These are phyloP conservation scores for Sarcophaga variegata DNA, from an alignment of 2,888 invertebrate species.

Conservation along the genomic window DNA sequence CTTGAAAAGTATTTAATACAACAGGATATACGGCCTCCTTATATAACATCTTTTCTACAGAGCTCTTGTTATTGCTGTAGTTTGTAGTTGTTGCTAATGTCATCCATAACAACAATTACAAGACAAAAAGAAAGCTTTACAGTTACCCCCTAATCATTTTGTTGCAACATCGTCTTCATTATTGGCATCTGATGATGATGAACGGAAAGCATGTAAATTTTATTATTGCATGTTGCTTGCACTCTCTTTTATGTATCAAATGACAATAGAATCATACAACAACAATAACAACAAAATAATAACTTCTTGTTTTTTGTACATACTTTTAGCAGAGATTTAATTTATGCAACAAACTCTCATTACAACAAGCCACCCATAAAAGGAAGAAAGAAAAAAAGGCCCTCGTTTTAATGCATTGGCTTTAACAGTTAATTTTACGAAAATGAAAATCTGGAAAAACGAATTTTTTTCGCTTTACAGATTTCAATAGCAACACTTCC, in stretches of 20 bases:
- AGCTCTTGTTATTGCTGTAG: no score
- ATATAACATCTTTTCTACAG: no score
- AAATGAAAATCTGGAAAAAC: neutral
- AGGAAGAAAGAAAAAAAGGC: neutral
- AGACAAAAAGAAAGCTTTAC: no score
- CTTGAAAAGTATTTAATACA: no score
- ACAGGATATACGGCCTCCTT: no score
- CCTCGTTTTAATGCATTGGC: conserved; percentile 9
- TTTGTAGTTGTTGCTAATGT: no score
- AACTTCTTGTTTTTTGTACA: neutral
- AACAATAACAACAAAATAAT: neutral
- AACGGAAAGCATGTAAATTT: conserved; percentile 25
- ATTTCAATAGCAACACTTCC: conserved; percentile 44
- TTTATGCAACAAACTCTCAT: conserved; percentile 28
- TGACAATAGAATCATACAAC: conserved; percentile 22
- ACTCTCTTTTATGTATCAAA: conserved; percentile 26
- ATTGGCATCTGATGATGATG: neutral
- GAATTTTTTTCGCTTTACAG: neutral
- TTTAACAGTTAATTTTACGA: neutral
- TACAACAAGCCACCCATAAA: neutral
- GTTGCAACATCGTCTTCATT: neutral
- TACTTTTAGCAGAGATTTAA: neutral
- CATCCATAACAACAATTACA: no score
- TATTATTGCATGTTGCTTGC: conserved; percentile 31
- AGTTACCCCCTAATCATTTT: neutral